These are phyloP conservation scores for Cosmia trapezina DNA, from an alignment of 2,888 invertebrate genomes.

Conservation along the genomic window DNA sequence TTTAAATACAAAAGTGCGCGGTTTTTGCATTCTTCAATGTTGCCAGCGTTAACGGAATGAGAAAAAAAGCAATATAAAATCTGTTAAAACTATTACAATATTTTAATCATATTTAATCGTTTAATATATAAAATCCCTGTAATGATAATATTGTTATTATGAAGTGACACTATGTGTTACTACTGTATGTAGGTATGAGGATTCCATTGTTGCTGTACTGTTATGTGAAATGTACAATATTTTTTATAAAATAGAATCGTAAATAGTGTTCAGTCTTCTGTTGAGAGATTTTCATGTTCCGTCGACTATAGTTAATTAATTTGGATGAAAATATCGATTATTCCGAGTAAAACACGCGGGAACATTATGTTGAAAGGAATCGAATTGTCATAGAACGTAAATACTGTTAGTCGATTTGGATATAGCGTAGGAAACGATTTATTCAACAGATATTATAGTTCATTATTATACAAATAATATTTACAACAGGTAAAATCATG, in stretches of 20 bases:
- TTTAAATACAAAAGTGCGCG: conserved; percentile 67
- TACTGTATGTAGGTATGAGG: conserved; percentile 65
- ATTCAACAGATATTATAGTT: conserved; percentile 76
- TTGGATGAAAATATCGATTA: conserved; percentile 60
- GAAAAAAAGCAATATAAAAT: conserved; percentile 81
- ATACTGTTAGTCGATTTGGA: conserved; percentile 67
- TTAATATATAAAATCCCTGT: conserved; percentile 90
- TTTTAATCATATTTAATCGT: conserved; percentile 86
- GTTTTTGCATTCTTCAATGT: conserved; percentile 56
- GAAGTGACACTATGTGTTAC: conserved; percentile 82
- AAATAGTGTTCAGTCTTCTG: conserved; percentile 90
- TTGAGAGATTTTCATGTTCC: conserved; percentile 79
- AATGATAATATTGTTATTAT: conserved; percentile 89
- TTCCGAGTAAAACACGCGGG: conserved; percentile 59
- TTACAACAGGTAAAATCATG: conserved; percentile 76
- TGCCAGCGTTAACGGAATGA: conserved; percentile 74
- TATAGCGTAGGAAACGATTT: conserved; percentile 74
- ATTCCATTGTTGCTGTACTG: conserved; percentile 76
- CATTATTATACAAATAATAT: conserved; percentile 80
- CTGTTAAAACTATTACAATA: conserved; percentile 87
- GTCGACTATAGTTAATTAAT: conserved; percentile 70
- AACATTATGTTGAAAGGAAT: conserved; percentile 61
- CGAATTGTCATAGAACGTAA: conserved; percentile 59
- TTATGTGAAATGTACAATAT: conserved; percentile 85
- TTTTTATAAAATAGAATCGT: conserved; percentile 89